These are phyloP conservation scores for Tipula unca DNA, from an alignment of 2,888 invertebrate species.

Conservation along the genomic window DNA sequence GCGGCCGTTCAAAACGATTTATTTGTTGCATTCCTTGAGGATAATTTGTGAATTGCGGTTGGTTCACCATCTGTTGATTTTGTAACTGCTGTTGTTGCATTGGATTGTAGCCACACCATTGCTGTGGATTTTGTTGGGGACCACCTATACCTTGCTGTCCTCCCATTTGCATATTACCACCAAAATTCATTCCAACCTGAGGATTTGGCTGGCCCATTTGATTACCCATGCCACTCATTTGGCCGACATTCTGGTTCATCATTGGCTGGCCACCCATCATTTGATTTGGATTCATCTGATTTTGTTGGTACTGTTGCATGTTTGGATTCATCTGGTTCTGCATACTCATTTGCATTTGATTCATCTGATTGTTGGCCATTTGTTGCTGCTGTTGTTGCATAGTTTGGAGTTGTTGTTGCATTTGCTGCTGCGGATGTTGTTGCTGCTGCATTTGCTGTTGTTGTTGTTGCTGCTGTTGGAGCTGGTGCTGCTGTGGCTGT, in stretches of 20 bases:
- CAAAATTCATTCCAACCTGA: constrained; percentile 20
- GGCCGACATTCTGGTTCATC: constrained; percentile 26
- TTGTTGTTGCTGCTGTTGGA: constrained; percentile 42
- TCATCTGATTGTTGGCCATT: constrained; percentile 33
- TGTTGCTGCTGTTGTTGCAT: constrained; percentile 31
- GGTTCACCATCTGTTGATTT: constrained; percentile 33
- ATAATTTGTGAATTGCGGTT: constrained; percentile 28
- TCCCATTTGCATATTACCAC: constrained; percentile 2
- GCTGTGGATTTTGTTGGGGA: constrained; percentile 37
- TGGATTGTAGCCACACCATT: constrained; percentile 36
- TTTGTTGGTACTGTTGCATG: constrained; percentile 40
- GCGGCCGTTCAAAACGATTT: constrained; percentile 42
- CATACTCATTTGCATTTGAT: constrained; percentile 41
- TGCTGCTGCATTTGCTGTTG: constrained; percentile 50
- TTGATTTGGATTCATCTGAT: constrained; percentile 44
- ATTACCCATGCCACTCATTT: not conserved
- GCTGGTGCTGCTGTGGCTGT: constrained; percentile 40
- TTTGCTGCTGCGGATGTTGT: constrained; percentile 31
- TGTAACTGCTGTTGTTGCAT: constrained; percentile 28
- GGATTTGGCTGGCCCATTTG: constrained; percentile 19
- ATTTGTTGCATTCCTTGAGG: constrained; percentile 32
- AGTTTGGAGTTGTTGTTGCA: constrained; percentile 32
- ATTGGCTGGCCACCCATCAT: constrained; percentile 42
- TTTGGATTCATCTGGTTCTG: constrained; percentile 39
- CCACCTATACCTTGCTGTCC: constrained; percentile 29